Conservation (phyloP, 2,797 vertebrate genomes). For the Lepilemur ruficaudatus region DNA sequence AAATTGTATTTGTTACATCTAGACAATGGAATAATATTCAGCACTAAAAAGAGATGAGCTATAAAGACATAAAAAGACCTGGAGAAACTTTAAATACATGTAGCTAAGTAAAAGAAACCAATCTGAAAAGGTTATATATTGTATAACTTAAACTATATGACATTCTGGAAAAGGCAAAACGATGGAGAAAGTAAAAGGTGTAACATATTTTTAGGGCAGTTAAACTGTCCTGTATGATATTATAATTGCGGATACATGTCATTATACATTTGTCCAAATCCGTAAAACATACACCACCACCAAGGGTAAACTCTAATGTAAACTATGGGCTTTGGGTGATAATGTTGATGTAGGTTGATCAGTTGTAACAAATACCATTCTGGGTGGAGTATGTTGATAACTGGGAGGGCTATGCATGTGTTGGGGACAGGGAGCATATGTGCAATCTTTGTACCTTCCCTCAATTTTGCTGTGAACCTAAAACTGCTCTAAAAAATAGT, state of each 20-base stretch:
- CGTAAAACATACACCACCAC: too few species aligned
- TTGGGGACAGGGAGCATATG: too few species aligned
- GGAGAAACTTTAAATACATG: not conserved
- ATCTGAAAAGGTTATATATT: not conserved
- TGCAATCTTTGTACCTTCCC: too few species aligned
- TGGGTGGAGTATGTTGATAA: too few species aligned
- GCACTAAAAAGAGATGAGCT: not conserved
- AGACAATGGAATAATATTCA: not conserved
- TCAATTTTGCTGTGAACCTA: too few species aligned
- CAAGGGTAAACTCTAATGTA: too few species aligned
- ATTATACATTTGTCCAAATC: not conserved
- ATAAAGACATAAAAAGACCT: not conserved
- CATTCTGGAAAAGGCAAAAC: not conserved
- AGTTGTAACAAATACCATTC: too few species aligned
- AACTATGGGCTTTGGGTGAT: too few species aligned
- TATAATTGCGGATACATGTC: not conserved
- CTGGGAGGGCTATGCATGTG: too few species aligned
- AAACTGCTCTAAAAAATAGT: too few species aligned
- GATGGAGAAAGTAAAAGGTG: not conserved
- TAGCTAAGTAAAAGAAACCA: not conserved
- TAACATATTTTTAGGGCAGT: not conserved
- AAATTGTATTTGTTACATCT: not conserved
- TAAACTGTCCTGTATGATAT: not conserved
- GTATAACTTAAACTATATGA: not conserved
- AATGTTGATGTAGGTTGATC: too few species aligned